phyloP scores from a whole-genome alignment of 1,140 invertebrate genomes.

The Macrosteles quadrilineatus region DNA sequence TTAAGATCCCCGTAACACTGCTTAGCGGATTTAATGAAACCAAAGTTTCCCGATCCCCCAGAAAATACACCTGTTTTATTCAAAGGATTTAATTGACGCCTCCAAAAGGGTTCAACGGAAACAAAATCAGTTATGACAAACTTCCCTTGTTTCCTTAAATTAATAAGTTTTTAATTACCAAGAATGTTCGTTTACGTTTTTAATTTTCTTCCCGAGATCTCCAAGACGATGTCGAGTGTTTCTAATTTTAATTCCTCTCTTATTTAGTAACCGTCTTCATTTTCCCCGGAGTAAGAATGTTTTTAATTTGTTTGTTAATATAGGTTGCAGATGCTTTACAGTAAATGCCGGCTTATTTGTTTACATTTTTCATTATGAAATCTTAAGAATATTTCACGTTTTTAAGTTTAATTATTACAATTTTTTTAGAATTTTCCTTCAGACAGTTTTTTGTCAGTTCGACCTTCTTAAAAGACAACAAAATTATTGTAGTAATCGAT shows the following conservation, averaged over 20 bases:
- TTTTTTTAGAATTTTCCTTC: too few species aligned
- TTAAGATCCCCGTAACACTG: not conserved
- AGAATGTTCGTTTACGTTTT: conserved; percentile 27
- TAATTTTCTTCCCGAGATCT: conserved; percentile 11
- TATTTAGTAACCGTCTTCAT: conserved; percentile 18
- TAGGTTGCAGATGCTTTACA: not conserved
- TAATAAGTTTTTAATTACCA: conserved; percentile 26
- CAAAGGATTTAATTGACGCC: conserved; percentile 25
- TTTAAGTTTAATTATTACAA: too few species aligned
- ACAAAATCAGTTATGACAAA: conserved; percentile 26
- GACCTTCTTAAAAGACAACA: too few species aligned
- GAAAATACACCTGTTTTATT: conserved; percentile 25
- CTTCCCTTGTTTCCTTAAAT: conserved; percentile 21
- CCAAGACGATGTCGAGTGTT: conserved; percentile 11
- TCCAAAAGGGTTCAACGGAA: conserved; percentile 4
- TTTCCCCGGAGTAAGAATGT: not conserved
- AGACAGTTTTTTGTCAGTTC: too few species aligned
- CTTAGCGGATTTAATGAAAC: conserved; percentile 21
- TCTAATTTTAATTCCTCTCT: conserved; percentile 20
- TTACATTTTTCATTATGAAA: too few species aligned
- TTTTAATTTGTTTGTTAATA: conserved; percentile 19
- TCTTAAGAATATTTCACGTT: too few species aligned
- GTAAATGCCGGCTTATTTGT: too few species aligned
- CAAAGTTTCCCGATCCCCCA: conserved; percentile 6
- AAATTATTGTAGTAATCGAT: too few species aligned